Evolutionary conservation across 2,797 vertebrate species (phyloP).

Genomic region (Spea hammondii): DNA sequence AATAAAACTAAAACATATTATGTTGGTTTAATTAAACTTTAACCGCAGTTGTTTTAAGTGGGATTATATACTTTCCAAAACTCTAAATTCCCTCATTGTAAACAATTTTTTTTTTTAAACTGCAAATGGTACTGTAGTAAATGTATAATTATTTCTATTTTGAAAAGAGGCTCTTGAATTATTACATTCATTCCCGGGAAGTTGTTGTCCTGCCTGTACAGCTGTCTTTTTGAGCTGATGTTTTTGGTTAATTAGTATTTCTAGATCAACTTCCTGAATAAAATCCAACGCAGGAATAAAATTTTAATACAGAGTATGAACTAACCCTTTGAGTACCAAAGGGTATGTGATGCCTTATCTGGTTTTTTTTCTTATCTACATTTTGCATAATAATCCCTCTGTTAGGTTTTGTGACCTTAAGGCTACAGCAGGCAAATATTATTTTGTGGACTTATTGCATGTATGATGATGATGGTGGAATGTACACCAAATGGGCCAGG

Average conservation of each 20-base stretch:
- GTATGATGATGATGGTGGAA: too few relatives aligned
- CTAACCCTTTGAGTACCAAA: too few relatives aligned
- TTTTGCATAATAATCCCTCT: too few relatives aligned
- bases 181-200: slow-evolving; percentile 44
- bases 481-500: too few relatives aligned
- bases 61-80: slow-evolving; percentile 16
- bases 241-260: background rate
- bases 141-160: slow-evolving; percentile 50
- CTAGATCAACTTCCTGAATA: background rate
- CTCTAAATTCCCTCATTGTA: slow-evolving; percentile 23
- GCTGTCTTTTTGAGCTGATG: slow-evolving; percentile 37
- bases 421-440: too few relatives aligned
- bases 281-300: too few relatives aligned
- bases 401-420: too few relatives aligned
- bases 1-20: too few relatives aligned
- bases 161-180: slow-evolving; percentile 26
- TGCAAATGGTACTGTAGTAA: slow-evolving; percentile 27
- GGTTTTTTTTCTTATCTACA: too few relatives aligned
- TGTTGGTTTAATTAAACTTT: slow-evolving; percentile 17
- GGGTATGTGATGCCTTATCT: too few relatives aligned
- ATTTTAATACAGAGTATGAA: too few relatives aligned
- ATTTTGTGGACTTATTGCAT: too few relatives aligned
- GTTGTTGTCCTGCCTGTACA: slow-evolving; percentile 25
- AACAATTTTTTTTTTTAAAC: slow-evolving; percentile 7
- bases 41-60: slow-evolving; percentile 32